A percentile compares a stretch with the other conserved stretches of the same genome.
These are phyloP conservation scores for Acanthopleura granulata DNA, from an alignment of 2,888 invertebrate genomes.

Conservation along the genomic window DNA sequence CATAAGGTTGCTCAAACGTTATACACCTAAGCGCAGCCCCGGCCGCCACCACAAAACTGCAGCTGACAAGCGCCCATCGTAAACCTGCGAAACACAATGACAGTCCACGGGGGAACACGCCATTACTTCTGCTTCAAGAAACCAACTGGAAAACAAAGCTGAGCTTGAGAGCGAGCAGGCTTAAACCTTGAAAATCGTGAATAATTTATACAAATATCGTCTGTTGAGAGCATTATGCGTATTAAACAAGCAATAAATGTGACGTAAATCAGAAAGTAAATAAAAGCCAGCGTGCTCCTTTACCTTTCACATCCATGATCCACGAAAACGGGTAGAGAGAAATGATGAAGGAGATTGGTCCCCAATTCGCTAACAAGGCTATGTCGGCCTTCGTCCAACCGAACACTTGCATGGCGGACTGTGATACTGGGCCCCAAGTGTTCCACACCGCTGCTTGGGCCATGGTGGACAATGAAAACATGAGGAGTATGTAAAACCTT, in stretches of 20 bases:
- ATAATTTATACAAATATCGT: too few relatives aligned
- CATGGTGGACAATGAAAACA: slow-evolving; percentile 41
- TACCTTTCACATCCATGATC: slow-evolving; percentile 55
- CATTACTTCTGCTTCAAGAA: too few relatives aligned
- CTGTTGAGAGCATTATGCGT: too few relatives aligned
- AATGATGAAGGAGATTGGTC: slow-evolving; percentile 47
- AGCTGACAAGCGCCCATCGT: slow-evolving; percentile 51
- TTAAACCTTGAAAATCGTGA: too few relatives aligned
- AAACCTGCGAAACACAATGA: slow-evolving; percentile 43
- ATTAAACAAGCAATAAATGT: too few relatives aligned
- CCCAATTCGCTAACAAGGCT: slow-evolving; percentile 52
- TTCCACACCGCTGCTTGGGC: slow-evolving; percentile 51
- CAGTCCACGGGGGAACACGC: too few relatives aligned
- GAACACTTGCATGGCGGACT: slow-evolving; percentile 44
- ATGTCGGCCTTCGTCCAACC: slow-evolving; percentile 47
- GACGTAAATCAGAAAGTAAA: too few relatives aligned
- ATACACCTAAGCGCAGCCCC: slow-evolving; percentile 61
- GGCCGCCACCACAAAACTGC: slow-evolving; percentile 45
- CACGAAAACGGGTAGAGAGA: slow-evolving; percentile 44
- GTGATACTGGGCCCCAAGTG: slow-evolving; percentile 52
- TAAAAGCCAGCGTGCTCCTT: background rate
- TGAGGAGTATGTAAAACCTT: slow-evolving; percentile 48
- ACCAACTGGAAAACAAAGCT: too few relatives aligned
- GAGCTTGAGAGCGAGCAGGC: too few relatives aligned
- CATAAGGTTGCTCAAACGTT: slow-evolving; percentile 40